A percentile compares a stretch with the other conserved stretches of the same genome.
These are phyloP conservation scores for Drosophila sulfurigaster DNA, from an alignment of 1,140 invertebrate species.

Conservation along the genomic window DNA sequence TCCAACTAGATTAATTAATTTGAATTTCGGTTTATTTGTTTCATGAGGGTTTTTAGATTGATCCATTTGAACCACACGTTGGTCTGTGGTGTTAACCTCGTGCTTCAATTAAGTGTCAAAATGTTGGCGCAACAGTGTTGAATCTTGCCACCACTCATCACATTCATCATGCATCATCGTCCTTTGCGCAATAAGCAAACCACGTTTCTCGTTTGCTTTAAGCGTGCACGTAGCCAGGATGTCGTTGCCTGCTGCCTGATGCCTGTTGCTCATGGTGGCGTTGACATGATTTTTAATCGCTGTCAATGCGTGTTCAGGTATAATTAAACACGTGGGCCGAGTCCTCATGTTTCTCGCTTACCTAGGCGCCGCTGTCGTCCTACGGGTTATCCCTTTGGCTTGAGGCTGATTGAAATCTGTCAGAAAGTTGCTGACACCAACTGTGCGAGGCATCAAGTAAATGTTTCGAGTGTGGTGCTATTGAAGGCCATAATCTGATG, in stretches of 20 bases:
- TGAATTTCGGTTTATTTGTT: constrained; percentile 8
- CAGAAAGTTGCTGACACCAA: constrained; percentile 57
- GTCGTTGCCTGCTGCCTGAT: constrained; percentile 41
- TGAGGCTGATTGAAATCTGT: constrained; percentile 75
- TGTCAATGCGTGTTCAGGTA: constrained; percentile 65
- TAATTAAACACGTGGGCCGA: constrained; percentile 76
- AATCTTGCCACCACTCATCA: constrained; percentile 19
- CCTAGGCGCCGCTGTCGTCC: background rate
- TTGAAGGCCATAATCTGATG: constrained; percentile 22
- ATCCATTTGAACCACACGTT: constrained; percentile 12
- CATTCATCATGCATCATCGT: constrained; percentile 1
- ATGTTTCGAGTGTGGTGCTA: background rate
- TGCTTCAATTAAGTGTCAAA: constrained; percentile 36
- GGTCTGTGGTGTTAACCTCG: constrained; percentile 37
- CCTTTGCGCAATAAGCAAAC: background rate
- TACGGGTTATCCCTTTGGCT: constrained; percentile 22
- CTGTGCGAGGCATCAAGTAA: background rate
- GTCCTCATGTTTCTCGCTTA: constrained; percentile 23
- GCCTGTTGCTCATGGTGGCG: constrained; percentile 3
- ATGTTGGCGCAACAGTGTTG: constrained; percentile 49
- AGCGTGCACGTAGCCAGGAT: background rate
- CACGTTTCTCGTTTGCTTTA: background rate
- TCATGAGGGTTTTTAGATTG: constrained; percentile 21
- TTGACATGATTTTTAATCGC: constrained; percentile 74
- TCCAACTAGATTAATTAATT: background rate